Conservation (phyloP, 2,113 vertebrate genomes). For the Coracopsis vasa region DNA sequence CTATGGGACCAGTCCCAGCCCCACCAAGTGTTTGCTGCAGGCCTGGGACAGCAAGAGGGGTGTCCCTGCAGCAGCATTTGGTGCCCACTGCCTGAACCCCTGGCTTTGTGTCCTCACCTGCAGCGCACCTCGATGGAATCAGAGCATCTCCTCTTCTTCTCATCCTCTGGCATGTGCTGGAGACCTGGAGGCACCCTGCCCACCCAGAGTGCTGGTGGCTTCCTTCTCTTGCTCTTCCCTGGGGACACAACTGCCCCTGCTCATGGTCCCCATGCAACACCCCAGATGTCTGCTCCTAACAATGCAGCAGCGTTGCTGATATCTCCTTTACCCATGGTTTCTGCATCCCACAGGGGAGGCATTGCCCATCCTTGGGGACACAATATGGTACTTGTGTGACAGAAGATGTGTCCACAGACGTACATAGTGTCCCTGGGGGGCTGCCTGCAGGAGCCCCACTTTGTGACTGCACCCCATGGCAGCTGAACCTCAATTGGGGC, state of each 20-base stretch:
- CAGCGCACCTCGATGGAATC: fast-evolving
- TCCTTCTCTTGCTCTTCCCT: background rate
- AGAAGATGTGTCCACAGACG: background rate
- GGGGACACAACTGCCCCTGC: fast-evolving
- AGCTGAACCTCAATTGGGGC: background rate
- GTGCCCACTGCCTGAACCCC: background rate
- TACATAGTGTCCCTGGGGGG: background rate
- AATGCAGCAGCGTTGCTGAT: background rate
- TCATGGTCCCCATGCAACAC: fast-evolving
- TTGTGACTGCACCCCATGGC: fast-evolving
- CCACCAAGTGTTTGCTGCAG: background rate
- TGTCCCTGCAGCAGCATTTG: background rate
- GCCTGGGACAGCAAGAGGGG: background rate
- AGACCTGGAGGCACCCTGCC: background rate
- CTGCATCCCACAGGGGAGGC: background rate
- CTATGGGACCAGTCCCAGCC: fast-evolving
- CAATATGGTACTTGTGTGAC: fast-evolving
- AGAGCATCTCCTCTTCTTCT: background rate
- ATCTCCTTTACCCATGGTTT: fast-evolving
- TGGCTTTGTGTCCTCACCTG: too few species aligned
- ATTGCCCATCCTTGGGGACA: fast-evolving
- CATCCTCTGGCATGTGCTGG: fast-evolving
- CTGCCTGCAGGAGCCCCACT: background rate
- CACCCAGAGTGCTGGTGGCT: fast-evolving
- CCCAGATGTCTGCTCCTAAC: background rate